Base-by-base conservation (phyloP, 1,140 invertebrate genomes). In the Cydia fagiglandana region DNA sequence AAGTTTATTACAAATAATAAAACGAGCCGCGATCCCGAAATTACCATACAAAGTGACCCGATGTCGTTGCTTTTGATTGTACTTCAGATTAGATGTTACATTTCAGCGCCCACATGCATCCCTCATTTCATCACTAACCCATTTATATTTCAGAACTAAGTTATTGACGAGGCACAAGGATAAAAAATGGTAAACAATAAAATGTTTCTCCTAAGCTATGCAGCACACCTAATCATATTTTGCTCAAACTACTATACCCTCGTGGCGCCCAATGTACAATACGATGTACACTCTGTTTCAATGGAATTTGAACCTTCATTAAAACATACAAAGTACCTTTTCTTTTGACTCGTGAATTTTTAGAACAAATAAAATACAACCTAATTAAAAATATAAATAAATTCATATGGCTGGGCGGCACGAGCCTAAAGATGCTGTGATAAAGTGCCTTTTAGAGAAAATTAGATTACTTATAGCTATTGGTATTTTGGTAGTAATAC, bases 91-190 rank as follows among this genome's bases (percentile, higher is more conserved):
- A 24, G 15, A 15, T 13, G 13, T 74, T 50, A 74, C 13, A 74
- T 74, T 28, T 53, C 13, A 56, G 50, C 56, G 15, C 34, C 41
- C 34, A 64, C 66, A 68, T 73, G 17, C 73, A 76, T 76, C 77
- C 81, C 78, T 86, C 89, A 91, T 92, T 81, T 88, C 87, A 90
- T 91, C 84, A 88, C 88, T 91, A 90, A 90, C 88, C 88, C 80
- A 82, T 91, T 92, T 92, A 81, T 89, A 90, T 93, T 96, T 92
- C 96, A 96, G 96, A 95, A 96, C 96, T 94, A 96, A 96, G 94
- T 95, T 96, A 93, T 96, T 96, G 95, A 96, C 96, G 89, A 96
- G 96, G 94, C 96, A 96, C 94, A 95, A 95, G 94, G 96, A 96
- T 94, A 95, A 96, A 91, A 96, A 96, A 95, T 96, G 95, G 95